A percentile compares a stretch with the other conserved stretches of the same genome.
Conservation (phyloP, 1,140 invertebrate genomes). For the Acromyrmex charruanus region DNA sequence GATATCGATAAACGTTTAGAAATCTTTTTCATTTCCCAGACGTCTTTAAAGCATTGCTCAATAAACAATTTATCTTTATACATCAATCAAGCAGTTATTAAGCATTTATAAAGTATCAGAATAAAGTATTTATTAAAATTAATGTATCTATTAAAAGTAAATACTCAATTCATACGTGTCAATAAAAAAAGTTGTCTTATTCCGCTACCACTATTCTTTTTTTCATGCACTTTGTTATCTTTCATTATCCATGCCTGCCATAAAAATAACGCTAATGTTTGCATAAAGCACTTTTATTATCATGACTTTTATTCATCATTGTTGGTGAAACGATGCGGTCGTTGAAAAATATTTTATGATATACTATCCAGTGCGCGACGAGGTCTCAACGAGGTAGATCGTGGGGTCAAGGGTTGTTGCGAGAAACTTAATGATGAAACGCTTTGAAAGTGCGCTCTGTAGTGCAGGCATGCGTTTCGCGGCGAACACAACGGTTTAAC, state of each 20-base stretch:
- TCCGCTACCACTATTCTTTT: background rate
- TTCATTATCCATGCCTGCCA: background rate
- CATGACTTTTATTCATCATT: background rate
- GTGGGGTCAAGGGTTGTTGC: conserved; percentile 53
- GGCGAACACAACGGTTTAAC: conserved; percentile 47
- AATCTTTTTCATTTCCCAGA: background rate
- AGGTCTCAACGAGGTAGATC: background rate
- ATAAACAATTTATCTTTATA: conserved; percentile 14
- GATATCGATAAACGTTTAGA: background rate
- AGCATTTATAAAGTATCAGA: background rate
- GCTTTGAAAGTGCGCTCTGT: background rate
- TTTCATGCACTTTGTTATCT: background rate
- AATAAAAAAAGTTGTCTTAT: background rate
- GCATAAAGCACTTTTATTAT: background rate
- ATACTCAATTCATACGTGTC: background rate
- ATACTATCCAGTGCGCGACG: background rate
- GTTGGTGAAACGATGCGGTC: background rate
- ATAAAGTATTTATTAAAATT: background rate
- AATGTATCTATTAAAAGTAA: too few relatives aligned
- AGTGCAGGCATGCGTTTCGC: conserved; percentile 26
- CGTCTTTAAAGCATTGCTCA: background rate
- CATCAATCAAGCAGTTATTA: background rate
- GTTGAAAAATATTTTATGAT: conserved; percentile 50
- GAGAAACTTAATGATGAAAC: conserved; percentile 52
- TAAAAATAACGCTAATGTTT: background rate